Base-by-base conservation (phyloP, 2,888 invertebrate genomes). In the Cheilosia impressa region DNA sequence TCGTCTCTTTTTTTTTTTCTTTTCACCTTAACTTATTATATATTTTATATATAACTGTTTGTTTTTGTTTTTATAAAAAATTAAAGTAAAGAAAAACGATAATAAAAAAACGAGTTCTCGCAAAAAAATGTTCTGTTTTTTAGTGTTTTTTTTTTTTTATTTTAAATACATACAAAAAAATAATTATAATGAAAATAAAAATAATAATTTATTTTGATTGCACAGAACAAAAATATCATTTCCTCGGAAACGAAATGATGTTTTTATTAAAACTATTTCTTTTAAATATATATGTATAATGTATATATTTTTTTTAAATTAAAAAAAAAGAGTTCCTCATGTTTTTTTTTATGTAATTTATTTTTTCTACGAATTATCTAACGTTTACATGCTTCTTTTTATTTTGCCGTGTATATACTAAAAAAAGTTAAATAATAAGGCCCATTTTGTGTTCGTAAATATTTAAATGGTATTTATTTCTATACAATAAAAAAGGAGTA, bases 141-240 rank as follows among this genome's bases (percentile, higher is more conserved):
- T 52, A 15, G 5, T 27, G 53, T 75, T 53, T 58, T 68, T 24
- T 68, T 24, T 68, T 58, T 62, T n/a, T 75, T 47, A 50, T 52
- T 80, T 53, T 66, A 77, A 68, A 76, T 80, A 66, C 62, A 62
- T 62, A 75, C 22, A 81, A 63, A 71, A 77, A 65, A 41, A 58
- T 68, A 60, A 77, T 62, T 31, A 69, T 47, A 72, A 76, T 80
- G 41, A 76, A 72, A 65, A 75, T 73, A 76, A 75, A 69, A 69
- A 77, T 79, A 87, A 85, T 87, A 81, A 88, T 83, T 87, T 88
- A 87, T 87, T 87, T 84, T 87, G 84, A 87, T 87, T 88, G 87
- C 87, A 88, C 88, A 83, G 85, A 88, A 85, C 80, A 87, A 87
- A 87, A 87, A 88, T 63, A 79, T 69, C 84, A 81, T 84, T 85